These are phyloP conservation scores for Athripsodes cinereus DNA, from an alignment of 2,888 invertebrate genomes.

Conservation along the genomic window DNA sequence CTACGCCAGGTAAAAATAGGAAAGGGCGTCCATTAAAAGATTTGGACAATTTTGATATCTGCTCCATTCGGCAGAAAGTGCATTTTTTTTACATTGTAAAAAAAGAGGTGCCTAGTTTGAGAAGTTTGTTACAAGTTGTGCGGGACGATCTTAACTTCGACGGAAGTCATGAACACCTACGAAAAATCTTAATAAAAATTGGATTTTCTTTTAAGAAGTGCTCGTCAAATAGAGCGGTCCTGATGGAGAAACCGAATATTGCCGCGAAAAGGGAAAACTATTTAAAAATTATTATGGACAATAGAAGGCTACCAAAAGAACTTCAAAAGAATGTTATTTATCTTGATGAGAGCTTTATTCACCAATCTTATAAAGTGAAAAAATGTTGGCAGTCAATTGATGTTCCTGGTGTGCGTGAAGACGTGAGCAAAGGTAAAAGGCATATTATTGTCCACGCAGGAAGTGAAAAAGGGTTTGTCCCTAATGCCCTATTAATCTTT, in stretches of 20 bases:
- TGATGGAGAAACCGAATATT: constrained; percentile 1
- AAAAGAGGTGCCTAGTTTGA: no score
- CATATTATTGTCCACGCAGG: constrained; percentile 4
- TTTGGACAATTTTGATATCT: no score
- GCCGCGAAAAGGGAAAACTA: background rate
- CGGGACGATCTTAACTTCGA: no score
- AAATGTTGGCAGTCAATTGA: constrained; percentile 9
- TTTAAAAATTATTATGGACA: constrained; percentile 1
- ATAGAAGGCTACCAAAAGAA: constrained; percentile 7
- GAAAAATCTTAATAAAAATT: constrained; percentile 3
- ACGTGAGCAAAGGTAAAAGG: constrained; percentile 1
- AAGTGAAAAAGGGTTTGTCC: constrained; percentile 8
- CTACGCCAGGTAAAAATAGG: no score
- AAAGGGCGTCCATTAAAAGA: no score
- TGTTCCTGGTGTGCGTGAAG: background rate
- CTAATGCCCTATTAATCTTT: constrained; percentile 6
- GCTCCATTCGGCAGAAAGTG: no score
- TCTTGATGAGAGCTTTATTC: constrained; percentile 6
- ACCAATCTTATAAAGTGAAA: constrained; percentile 3
- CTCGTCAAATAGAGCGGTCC: background rate
- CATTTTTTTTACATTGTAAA: no score
- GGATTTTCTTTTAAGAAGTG: constrained; percentile 1
- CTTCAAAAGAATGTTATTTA: constrained; percentile 2
- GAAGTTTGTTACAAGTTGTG: no score
- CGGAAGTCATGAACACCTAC: constrained; percentile 1